Evolutionary conservation across 2,113 vertebrate genomes (phyloP).

Genomic region (Eurystomus gularis): DNA sequence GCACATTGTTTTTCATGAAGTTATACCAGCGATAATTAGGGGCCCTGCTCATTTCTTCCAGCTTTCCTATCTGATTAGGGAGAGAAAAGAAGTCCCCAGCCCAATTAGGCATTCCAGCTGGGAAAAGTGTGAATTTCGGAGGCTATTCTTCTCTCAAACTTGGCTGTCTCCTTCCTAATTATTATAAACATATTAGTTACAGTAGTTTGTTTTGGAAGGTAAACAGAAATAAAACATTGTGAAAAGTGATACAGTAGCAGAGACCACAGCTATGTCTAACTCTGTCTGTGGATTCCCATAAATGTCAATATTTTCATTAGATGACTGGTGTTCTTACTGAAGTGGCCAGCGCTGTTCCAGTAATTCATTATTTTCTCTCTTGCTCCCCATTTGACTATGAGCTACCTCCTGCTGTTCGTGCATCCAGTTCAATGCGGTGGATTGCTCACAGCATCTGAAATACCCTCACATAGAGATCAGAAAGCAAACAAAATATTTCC

Average conservation of each 20-base stretch:
- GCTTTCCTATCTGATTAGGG: neutral
- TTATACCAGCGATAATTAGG: neutral
- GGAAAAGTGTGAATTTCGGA: neutral
- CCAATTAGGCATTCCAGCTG: neutral
- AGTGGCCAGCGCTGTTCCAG: neutral
- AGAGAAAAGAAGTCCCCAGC: neutral
- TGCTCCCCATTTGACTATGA: neutral
- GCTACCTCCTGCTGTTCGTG: neutral
- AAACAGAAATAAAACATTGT: constrained; percentile 51
- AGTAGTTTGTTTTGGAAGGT: constrained; percentile 54
- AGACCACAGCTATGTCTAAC: constrained; percentile 42
- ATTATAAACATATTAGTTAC: constrained; percentile 38
- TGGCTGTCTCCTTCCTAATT: constrained; percentile 3
- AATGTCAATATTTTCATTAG: constrained; percentile 46
- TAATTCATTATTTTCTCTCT: neutral
- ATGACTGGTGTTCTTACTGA: neutral
- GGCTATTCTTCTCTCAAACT: neutral
- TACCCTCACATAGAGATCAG: neutral
- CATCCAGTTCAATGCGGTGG: neutral
- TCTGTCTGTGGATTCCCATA: constrained; percentile 41
- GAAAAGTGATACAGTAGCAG: constrained; percentile 7
- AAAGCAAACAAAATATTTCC: neutral
- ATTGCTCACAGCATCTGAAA: neutral
- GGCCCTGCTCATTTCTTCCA: neutral
- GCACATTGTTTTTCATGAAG: neutral